Conservation (phyloP, 2,113 vertebrate species). For the Morone chrysops region DNA sequence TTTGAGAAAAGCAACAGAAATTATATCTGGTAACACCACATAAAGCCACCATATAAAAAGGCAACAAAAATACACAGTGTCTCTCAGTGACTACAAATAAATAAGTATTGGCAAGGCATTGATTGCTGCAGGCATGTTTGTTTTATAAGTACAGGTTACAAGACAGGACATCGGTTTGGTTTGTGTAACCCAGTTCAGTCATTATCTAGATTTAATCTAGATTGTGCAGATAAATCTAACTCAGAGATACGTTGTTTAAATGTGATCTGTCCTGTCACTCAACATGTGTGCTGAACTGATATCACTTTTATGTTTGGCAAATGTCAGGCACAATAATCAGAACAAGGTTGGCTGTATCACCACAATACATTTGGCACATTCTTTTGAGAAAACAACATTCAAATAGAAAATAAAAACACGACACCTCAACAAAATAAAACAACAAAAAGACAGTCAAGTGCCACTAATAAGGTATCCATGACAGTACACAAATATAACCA, state of each 20-base stretch:
- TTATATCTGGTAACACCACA: constrained; percentile 62
- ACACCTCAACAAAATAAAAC: constrained; percentile 69
- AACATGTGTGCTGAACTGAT: constrained; percentile 67
- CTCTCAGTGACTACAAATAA: constrained; percentile 74
- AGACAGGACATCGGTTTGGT: constrained; percentile 63
- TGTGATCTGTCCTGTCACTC: constrained; percentile 54
- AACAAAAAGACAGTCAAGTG: constrained; percentile 81
- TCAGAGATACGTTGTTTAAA: constrained; percentile 52
- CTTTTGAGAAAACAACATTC: constrained; percentile 79
- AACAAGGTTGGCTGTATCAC: constrained; percentile 78
- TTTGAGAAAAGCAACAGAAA: constrained; percentile 52
- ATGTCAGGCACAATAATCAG: constrained; percentile 80
- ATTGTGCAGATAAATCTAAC: constrained; percentile 61
- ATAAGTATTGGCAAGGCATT: constrained; percentile 75
- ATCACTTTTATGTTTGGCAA: constrained; percentile 74
- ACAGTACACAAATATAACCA: constrained; percentile 81
- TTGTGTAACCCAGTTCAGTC: constrained; percentile 63
- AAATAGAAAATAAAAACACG: constrained; percentile 79
- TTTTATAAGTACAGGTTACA: constrained; percentile 58
- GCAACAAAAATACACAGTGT: constrained; percentile 66
- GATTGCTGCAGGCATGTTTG: constrained; percentile 72
- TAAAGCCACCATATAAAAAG: constrained; percentile 61
- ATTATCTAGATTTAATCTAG: constrained; percentile 43
- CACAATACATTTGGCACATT: constrained; percentile 86
- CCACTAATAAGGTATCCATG: constrained; percentile 80